These are phyloP conservation scores for Ophthalmolycus amberensis DNA, from an alignment of 2,113 vertebrate genomes.

Conservation along the genomic window DNA sequence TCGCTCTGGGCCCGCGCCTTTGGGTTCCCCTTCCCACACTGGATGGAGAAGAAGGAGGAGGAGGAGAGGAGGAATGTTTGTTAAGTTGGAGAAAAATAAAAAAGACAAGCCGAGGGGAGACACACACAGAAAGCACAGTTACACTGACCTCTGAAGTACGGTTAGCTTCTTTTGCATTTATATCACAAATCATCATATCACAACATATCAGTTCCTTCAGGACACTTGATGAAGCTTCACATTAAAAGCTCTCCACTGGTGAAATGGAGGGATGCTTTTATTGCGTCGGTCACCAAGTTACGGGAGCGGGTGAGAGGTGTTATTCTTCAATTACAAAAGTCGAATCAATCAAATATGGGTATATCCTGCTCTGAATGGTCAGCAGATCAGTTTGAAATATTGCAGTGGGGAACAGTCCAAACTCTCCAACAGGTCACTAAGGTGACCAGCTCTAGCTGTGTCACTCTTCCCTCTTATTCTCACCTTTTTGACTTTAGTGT, in stretches of 20 bases:
- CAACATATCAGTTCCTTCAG: not conserved
- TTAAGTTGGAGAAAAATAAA: not conserved
- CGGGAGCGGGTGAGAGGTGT: not conserved
- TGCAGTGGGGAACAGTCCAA: no score
- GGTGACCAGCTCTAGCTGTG: not conserved
- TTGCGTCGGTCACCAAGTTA: not conserved
- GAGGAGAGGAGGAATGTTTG: not conserved
- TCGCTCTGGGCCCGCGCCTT: conserved; percentile 89
- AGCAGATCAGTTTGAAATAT: no score
- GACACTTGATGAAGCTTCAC: not conserved
- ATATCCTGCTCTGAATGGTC: not conserved
- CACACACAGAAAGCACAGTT: not conserved
- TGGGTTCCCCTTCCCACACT: conserved; percentile 90
- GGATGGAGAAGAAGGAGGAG: not conserved
- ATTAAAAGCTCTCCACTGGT: not conserved
- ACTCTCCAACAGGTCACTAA: not conserved
- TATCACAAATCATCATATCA: not conserved
- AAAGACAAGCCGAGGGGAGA: not conserved
- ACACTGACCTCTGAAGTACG: not conserved
- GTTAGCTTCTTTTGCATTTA: not conserved
- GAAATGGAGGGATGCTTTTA: not conserved
- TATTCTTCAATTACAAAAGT: not conserved
- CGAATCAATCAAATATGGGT: not conserved
- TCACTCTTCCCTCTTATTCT: not conserved
- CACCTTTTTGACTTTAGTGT: conserved; percentile 93